Evolutionary conservation across 1,140 invertebrate species (phyloP), one percentile per base, ranked within the genome.

Genomic region (Ceratina japonica): DNA sequence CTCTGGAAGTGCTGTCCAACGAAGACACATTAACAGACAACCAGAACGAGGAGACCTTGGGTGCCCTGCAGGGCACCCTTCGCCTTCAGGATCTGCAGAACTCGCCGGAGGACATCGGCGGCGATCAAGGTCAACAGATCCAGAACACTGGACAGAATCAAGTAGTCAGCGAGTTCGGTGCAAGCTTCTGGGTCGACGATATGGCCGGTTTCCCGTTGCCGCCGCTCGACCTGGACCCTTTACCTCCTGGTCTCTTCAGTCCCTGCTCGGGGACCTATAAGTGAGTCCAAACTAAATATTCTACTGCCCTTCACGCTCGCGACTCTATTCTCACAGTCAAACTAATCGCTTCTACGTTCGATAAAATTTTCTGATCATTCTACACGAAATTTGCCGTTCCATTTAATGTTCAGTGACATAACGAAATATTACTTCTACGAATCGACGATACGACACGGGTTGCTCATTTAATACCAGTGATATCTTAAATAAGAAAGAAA

Each of bases 121-220:
- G 71, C 13, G 90, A 91, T 51, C 89, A 90, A 24, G 73, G 37
- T n/a, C 90, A 91, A 13, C 91, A 92, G 24, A 85, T 90, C 22
- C 87, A 88, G 27, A 91, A 88, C 81, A 87, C 85, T 12, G 81
- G 88, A 7, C 91, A 91, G 64, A 80, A 80, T 15, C 91, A 92
- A 81, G 89, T 91, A 15, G 87, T 91, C n/a, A 89, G 89, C 49
- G 91, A 91, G 64, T 92, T 92, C 31, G 91, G 90, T 13, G 91
- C 87, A 44, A 93, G 90, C 87, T 94, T 94, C 84, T 96, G 95
- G 94, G 94, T 94, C 85, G 96, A 96, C 90, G 96, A 97, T 86
- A 96, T 97, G 96, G 95, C 95, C 44, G 96, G 96, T 24, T 97
- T 97, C 91, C 95, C 96, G 1, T 89, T 97, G 63, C 95, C 95